These are phyloP conservation scores for Cenopis cana DNA, from an alignment of 2,888 invertebrate species.

Conservation along the genomic window DNA sequence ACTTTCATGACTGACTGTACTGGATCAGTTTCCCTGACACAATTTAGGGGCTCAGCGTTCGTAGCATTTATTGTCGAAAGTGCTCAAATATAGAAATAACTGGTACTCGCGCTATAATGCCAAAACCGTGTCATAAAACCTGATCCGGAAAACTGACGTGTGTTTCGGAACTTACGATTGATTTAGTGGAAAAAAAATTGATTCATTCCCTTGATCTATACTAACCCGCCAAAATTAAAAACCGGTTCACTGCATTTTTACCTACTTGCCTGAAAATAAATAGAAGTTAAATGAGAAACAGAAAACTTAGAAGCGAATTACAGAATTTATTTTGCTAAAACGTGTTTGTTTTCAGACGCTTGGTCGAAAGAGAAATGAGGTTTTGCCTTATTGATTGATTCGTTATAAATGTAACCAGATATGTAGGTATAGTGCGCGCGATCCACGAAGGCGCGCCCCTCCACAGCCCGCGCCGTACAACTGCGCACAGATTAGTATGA, in stretches of 20 bases:
- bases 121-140: background rate
- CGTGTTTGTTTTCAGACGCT: background rate
- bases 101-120: background rate
- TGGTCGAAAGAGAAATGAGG: background rate
- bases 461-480: no score
- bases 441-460: no score
- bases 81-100: background rate
- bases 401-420: background rate
- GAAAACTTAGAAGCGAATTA: background rate
- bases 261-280: background rate
- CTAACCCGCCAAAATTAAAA: background rate
- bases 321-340: background rate
- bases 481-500: no score
- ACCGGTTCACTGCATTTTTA: conserved; percentile 21
- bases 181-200: no score
- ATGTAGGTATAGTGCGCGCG: no score
- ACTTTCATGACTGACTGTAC: no score
- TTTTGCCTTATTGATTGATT: background rate
- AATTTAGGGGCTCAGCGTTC: background rate
- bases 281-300: background rate
- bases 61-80: background rate
- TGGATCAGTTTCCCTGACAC: background rate
- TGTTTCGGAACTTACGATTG: no score
- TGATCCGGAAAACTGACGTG: background rate
- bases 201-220: no score